Percentiles rank a stretch among this genome's conserved stretches.
Evolutionary conservation across 2,888 invertebrate species (phyloP).

Genomic region (Heliconius ismenius): DNA sequence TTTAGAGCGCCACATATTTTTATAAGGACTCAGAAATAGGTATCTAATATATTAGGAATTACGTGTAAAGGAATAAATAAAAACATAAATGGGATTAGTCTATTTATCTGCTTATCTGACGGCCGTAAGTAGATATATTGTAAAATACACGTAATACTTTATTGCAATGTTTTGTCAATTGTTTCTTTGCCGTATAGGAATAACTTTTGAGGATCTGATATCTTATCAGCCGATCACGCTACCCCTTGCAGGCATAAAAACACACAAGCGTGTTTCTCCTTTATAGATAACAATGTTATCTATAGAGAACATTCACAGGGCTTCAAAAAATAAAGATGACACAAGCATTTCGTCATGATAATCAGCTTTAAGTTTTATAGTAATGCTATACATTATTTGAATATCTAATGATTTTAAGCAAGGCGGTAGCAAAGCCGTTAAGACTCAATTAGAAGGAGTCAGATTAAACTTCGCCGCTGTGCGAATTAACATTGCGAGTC

Average conservation of each 20-base stretch:
- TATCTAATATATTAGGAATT: neutral
- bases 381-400: neutral
- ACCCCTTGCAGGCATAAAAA: neutral
- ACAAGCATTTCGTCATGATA: neutral
- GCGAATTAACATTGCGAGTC: neutral
- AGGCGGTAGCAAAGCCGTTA: neutral
- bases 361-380: neutral
- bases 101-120: neutral
- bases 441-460: neutral
- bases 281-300: neutral
- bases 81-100: neutral
- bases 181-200: neutral
- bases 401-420: neutral
- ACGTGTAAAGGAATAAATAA: neutral
- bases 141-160: neutral
- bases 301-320: neutral
- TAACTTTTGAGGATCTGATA: neutral
- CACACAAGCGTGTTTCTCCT: neutral
- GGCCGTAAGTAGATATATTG: neutral
- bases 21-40: neutral
- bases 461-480: too few species aligned
- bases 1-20: neutral
- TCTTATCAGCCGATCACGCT: slow-evolving; percentile 12
- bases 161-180: neutral
- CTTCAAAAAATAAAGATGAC: neutral